Evolutionary conservation across 2,888 invertebrate genomes (phyloP).

Genomic region (Choreutis nemorana): DNA sequence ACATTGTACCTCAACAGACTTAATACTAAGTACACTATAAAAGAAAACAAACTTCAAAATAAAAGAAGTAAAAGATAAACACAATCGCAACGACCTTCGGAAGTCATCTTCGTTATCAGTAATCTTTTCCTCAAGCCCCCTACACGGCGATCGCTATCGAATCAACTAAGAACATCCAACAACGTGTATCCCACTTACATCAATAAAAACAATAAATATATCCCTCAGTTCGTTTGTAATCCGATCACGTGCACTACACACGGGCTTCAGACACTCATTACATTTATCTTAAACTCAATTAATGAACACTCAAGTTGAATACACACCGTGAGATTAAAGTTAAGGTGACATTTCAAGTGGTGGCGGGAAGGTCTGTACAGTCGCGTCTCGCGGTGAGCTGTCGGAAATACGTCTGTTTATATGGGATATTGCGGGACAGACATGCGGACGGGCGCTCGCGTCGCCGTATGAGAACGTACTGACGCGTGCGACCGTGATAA

Average conservation of each 20-base stretch:
- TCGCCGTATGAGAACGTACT: constrained; percentile 31
- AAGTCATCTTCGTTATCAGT: constrained; percentile 22
- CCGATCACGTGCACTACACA: constrained; percentile 48
- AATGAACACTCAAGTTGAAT: constrained; percentile 26
- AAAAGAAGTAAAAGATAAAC: constrained; percentile 38
- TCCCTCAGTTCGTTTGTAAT: constrained; percentile 45
- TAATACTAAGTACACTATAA: constrained; percentile 6
- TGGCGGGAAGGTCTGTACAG: constrained; percentile 19
- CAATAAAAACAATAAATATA: constrained; percentile 36
- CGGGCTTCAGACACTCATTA: constrained; percentile 34
- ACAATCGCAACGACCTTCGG: constrained; percentile 36
- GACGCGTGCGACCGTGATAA: constrained; percentile 46
- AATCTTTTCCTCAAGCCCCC: constrained; percentile 21
- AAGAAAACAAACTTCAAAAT: constrained; percentile 18
- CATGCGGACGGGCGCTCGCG: constrained; percentile 33
- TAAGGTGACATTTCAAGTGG: constrained; percentile 44
- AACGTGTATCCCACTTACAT: constrained; percentile 40
- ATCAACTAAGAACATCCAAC: constrained; percentile 33
- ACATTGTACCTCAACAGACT: too few relatives aligned
- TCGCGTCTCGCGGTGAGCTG: constrained; percentile 29
- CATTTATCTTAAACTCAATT: constrained; percentile 41
- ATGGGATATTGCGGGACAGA: constrained; percentile 21
- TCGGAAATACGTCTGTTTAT: constrained; percentile 38
- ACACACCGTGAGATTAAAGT: constrained; percentile 43
- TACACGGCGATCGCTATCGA: constrained; percentile 18